Percentiles rank a stretch among this genome's conserved stretches.
These are phyloP conservation scores for Napeogenes inachia DNA, from an alignment of 2,888 invertebrate genomes.

Conservation along the genomic window DNA sequence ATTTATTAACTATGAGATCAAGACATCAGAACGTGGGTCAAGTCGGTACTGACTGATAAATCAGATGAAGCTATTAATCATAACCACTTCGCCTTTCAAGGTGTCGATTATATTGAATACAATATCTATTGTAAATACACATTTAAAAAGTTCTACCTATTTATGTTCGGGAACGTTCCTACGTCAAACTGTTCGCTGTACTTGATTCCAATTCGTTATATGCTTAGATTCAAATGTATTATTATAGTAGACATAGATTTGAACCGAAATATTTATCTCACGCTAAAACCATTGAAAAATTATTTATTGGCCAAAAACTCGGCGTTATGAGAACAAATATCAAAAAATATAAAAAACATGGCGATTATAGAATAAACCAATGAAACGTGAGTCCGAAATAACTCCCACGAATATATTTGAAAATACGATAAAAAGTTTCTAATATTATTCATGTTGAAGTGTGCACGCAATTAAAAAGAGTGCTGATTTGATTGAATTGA, in stretches of 20 bases:
- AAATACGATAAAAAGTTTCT: background rate
- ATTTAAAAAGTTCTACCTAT: background rate
- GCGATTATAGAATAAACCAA: background rate
- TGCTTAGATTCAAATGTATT: no score
- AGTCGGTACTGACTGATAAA: background rate
- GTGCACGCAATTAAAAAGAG: background rate
- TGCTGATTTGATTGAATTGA: background rate
- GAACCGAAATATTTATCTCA: no score
- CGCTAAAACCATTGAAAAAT: no score
- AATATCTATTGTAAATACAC: background rate
- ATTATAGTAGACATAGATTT: background rate
- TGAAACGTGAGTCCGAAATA: slow-evolving; percentile 3
- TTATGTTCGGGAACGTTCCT: no score
- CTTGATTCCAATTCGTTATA: no score
- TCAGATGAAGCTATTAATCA: slow-evolving; percentile 2
- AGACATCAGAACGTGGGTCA: slow-evolving; percentile 4
- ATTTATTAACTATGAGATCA: background rate
- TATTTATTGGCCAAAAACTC: background rate
- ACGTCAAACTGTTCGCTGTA: no score
- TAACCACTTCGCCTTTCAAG: background rate
- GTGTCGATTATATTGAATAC: slow-evolving; percentile 1
- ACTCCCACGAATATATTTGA: background rate
- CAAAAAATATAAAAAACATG: background rate
- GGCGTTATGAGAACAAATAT: background rate
- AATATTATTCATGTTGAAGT: background rate